Conservation (phyloP, 1,140 invertebrate species). For the Zeugodacus cucurbitae region DNA sequence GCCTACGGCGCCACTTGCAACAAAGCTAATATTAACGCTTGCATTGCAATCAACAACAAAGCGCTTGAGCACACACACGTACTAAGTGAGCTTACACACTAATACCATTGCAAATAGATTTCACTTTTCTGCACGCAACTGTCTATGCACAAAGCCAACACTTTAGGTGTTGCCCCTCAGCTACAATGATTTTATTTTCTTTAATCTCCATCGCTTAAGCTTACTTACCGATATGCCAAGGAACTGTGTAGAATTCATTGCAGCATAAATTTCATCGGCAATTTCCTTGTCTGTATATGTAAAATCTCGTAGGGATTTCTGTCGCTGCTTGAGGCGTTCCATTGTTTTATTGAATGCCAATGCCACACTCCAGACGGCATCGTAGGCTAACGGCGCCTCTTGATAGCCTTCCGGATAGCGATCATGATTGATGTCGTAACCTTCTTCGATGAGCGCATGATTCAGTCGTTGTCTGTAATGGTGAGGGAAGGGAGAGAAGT, state of each 20-base stretch:
- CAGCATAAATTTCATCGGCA: slow-evolving; percentile 94
- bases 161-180: background rate
- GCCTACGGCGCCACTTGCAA: background rate
- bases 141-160: background rate
- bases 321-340: slow-evolving; percentile 81
- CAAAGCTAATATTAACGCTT: background rate
- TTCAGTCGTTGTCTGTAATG: slow-evolving; percentile 79
- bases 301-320: slow-evolving; percentile 91
- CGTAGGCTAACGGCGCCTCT: slow-evolving; percentile 98
- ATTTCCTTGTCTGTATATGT: slow-evolving; percentile 97
- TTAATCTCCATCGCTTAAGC: background rate
- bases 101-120: background rate
- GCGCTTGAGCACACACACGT: background rate
- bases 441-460: slow-evolving; percentile 78
- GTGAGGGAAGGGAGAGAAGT: background rate
- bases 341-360: slow-evolving; percentile 97
- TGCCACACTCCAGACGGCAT: slow-evolving; percentile 98
- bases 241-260: slow-evolving; percentile 97
- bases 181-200: background rate
- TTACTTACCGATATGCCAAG: slow-evolving; percentile 93
- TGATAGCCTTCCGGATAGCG: slow-evolving; percentile 94
- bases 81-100: background rate
- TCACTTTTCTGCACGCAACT: background rate
- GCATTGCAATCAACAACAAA: background rate
- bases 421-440: slow-evolving; percentile 84